phyloP scores from a whole-genome alignment of 2,888 invertebrate genomes.

The Halictus ligatus region DNA sequence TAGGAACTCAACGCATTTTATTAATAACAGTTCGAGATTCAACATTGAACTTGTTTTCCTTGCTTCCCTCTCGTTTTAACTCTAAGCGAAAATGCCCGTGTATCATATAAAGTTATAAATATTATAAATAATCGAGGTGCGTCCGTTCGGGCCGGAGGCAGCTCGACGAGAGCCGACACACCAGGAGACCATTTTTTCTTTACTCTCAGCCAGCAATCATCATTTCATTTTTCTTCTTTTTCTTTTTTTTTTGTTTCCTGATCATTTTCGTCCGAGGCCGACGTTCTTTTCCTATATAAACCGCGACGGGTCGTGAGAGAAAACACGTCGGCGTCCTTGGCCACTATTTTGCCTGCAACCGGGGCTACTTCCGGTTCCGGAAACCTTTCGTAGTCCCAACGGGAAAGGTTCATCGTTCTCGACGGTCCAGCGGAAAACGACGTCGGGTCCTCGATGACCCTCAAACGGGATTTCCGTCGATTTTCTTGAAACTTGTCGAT shows the following conservation, averaged over 20 bases:
- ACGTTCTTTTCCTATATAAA: constrained; percentile 28
- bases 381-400: not conserved
- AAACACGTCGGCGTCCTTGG: constrained; percentile 21
- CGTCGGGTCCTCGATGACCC: not conserved
- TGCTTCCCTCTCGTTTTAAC: constrained; percentile 1
- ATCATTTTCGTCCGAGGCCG: constrained; percentile 22
- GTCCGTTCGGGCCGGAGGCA: constrained; percentile 45
- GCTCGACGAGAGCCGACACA: constrained; percentile 48
- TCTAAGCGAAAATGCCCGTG: constrained; percentile 78
- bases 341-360: not conserved
- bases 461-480: not conserved
- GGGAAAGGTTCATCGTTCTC: not conserved
- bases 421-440: not conserved
- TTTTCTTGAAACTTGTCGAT: not conserved
- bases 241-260: not conserved
- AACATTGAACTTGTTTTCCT: constrained; percentile 70
- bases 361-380: not conserved
- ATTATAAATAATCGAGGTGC: constrained; percentile 79
- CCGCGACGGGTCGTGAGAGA: constrained; percentile 43
- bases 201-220: constrained; percentile 2
- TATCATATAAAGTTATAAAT: constrained; percentile 81
- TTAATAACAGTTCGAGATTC: constrained; percentile 79
- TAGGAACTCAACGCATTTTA: constrained; percentile 81
- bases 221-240: not conserved
- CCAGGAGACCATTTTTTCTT: constrained; percentile 31